Percentiles rank a stretch among this genome's conserved stretches.
These are phyloP conservation scores for Gnathonemus echidnorhynchus DNA, from an alignment of 2,113 vertebrate species.

Conservation along the genomic window DNA sequence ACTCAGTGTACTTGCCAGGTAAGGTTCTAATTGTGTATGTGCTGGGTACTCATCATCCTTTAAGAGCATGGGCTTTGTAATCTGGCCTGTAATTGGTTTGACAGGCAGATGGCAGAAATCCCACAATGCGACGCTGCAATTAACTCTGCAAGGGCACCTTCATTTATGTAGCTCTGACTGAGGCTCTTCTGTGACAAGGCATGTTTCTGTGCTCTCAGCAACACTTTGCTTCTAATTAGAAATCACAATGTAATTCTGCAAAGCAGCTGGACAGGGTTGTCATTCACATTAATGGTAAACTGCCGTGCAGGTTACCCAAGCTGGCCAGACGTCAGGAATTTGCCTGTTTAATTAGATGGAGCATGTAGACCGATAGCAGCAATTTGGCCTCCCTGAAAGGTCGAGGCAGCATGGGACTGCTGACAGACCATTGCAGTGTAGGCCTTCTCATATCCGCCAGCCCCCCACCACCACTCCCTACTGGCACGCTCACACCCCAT, in stretches of 20 bases:
- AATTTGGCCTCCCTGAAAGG: conserved; percentile 4
- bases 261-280: conserved; percentile 30
- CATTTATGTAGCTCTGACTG: conserved; percentile 36
- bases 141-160: conserved; percentile 38
- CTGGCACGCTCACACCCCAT: conserved; percentile 28
- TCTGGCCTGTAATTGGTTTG: conserved; percentile 48
- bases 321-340: conserved; percentile 32
- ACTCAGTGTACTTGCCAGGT: conserved; percentile 97
- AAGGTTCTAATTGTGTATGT: conserved; percentile 24
- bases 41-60: conserved; percentile 21
- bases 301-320: conserved; percentile 25
- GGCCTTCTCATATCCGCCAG: conserved; percentile 1
- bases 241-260: conserved; percentile 29
- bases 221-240: conserved; percentile 43
- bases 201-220: conserved; percentile 27
- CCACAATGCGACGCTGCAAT: conserved; percentile 36
- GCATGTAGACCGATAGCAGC: not conserved
- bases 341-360: conserved; percentile 18
- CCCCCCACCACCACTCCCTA: not conserved
- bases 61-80: conserved; percentile 29
- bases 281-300: not conserved
- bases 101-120: conserved; percentile 30
- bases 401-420: not conserved
- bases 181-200: conserved; percentile 21
- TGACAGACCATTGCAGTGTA: not conserved